These are phyloP conservation scores for Excalfactoria chinensis DNA, from an alignment of 2,113 vertebrate species.

Conservation along the genomic window DNA sequence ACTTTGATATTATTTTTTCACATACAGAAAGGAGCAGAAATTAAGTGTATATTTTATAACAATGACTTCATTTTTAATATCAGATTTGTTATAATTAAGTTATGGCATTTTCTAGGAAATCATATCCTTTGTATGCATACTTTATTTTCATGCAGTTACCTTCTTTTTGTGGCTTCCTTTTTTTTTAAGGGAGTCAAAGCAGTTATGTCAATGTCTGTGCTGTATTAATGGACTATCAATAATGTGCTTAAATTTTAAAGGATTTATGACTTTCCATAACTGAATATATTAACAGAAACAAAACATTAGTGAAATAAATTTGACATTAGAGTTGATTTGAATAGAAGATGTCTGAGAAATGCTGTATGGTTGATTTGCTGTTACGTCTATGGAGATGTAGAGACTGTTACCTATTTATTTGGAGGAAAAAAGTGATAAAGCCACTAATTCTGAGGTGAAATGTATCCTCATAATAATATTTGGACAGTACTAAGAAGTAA, in stretches of 20 bases:
- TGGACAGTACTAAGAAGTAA: neutral
- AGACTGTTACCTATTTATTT: neutral
- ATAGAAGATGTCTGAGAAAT: neutral
- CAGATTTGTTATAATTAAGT: neutral
- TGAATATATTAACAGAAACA: neutral
- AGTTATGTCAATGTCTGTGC: neutral
- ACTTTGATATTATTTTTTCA: neutral
- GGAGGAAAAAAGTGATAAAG: constrained; percentile 13
- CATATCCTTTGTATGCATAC: neutral
- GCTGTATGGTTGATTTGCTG: constrained; percentile 10
- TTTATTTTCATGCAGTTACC: neutral
- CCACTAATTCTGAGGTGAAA: neutral
- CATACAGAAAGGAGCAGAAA: neutral
- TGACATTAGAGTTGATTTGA: neutral
- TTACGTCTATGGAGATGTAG: neutral
- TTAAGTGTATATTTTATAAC: neutral
- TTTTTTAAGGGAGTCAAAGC: neutral
- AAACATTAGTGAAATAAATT: neutral
- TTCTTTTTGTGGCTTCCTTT: neutral
- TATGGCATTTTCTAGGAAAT: neutral
- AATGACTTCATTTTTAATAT: neutral
- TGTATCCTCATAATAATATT: neutral
- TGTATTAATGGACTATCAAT: neutral
- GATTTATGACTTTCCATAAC: neutral
- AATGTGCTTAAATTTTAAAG: neutral